Base-by-base conservation (phyloP, 2,888 invertebrate genomes). In the Hoplodrina ambigua region DNA sequence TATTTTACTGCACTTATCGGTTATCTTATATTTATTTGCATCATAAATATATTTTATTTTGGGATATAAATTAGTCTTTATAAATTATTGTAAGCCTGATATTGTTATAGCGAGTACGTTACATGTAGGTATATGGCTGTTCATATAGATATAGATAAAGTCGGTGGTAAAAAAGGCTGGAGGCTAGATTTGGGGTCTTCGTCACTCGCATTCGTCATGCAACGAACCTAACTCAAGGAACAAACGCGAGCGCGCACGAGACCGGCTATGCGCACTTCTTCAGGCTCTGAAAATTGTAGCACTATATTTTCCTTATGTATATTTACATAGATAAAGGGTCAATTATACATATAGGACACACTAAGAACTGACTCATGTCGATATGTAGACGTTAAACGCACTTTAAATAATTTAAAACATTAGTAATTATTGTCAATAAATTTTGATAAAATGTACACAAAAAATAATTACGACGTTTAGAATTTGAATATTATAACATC, bases 161-260 rank as follows among this genome's bases (percentile, higher is more conserved):
- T 49, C 30, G 54, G 15, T 49, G 60, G 52, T 53, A 49, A 54
- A 61, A 61, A 71, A 68, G 66, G 37, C 58, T 56, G 52, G 19
- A 81, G 80, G 70, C 69, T 67, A 49, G 17, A 60, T 59, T 25
- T 25, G 50, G 62, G 65, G 53, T 49, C 17, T 72, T 49, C 54
- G 59, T 74, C 88, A 90, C 89, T 83, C 90, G 75, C 92, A 25
- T 25, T 25, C 25, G 25, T 2, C 25, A 94, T 92, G 92, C 94
- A 89, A 95, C 95, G 90, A 94, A 95, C 95, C 95, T 95, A 95
- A 91, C 94, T 94, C 89, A 94, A 88, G 68, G 94, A 91, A 88
- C 94, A 94, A 84, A 94, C 88, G 81, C 94, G 92, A 80, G 94
- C 92, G 78, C 92, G 92, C 76, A 92, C 90, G 81, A 86, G 87